A percentile compares a stretch with the other conserved stretches of the same genome.
phyloP scores from a whole-genome alignment of 2,888 invertebrate genomes.

The Vanessa cardui region DNA sequence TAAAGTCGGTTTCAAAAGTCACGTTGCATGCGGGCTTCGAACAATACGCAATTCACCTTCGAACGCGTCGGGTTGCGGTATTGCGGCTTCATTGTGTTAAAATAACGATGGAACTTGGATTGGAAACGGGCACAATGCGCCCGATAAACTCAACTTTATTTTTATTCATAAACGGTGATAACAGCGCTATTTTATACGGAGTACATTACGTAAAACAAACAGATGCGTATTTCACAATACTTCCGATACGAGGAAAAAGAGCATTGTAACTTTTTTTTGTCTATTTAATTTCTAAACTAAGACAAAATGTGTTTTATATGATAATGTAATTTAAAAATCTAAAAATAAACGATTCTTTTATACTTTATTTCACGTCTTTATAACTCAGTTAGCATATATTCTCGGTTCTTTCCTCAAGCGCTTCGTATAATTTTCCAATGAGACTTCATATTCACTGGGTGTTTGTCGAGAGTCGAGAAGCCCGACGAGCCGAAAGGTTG shows the following conservation, averaged over 20 bases:
- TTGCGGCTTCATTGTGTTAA: constrained; percentile 82
- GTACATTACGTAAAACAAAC: constrained; percentile 3
- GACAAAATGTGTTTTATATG: neutral
- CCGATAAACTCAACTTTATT: constrained; percentile 64
- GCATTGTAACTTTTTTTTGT: neutral
- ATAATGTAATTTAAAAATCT: neutral
- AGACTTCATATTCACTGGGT: constrained; percentile 66
- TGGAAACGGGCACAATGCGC: constrained; percentile 68
- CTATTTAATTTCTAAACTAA: neutral
- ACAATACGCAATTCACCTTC: constrained; percentile 83
- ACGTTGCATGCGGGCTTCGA: constrained; percentile 75
- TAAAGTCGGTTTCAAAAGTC: constrained; percentile 78
- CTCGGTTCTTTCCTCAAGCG: constrained; percentile 58
- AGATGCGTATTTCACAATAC: neutral
- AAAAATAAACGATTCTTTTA: neutral
- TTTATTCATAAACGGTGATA: constrained; percentile 25
- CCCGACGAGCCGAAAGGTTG: constrained; percentile 80
- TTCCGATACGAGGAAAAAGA: neutral
- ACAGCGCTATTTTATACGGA: constrained; percentile 7
- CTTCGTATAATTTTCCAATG: constrained; percentile 68
- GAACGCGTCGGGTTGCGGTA: constrained; percentile 81
- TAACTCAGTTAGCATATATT: constrained; percentile 1
- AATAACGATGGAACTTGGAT: constrained; percentile 75
- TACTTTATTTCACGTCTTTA: neutral
- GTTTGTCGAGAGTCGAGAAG: constrained; percentile 79